These are phyloP conservation scores for Papilio helenus DNA, from an alignment of 1,140 invertebrate species.

Conservation along the genomic window DNA sequence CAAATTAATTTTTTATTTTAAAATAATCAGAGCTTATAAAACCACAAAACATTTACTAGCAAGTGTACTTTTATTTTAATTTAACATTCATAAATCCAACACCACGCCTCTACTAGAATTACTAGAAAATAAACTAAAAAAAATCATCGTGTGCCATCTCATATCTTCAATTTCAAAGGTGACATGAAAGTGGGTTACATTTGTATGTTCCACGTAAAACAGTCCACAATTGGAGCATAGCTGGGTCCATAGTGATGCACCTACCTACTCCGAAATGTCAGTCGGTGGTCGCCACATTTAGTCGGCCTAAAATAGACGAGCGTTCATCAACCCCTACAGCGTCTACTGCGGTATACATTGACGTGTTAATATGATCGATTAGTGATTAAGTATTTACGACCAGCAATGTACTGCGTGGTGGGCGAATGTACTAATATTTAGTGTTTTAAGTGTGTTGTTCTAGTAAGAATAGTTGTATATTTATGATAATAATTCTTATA, in stretches of 20 bases:
- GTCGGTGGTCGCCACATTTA: constrained; percentile 76
- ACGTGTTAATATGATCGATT: constrained; percentile 26
- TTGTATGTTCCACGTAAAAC: constrained; percentile 15
- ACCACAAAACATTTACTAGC: too few species aligned
- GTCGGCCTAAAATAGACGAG: constrained; percentile 78
- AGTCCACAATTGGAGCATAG: constrained; percentile 45
- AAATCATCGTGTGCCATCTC: background rate
- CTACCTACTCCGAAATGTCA: constrained; percentile 79
- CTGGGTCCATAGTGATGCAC: constrained; percentile 62
- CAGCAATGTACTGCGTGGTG: background rate
- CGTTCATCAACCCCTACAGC: constrained; percentile 80
- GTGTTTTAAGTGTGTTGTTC: background rate
- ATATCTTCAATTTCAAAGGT: background rate
- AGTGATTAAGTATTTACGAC: background rate
- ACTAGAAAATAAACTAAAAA: background rate
- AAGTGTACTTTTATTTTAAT: too few species aligned
- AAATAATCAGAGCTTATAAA: too few species aligned
- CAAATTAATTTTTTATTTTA: too few species aligned
- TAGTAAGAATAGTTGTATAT: background rate
- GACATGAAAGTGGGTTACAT: constrained; percentile 22
- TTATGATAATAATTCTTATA: background rate
- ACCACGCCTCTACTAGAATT: too few species aligned
- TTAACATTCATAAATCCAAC: too few species aligned
- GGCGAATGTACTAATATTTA: background rate
- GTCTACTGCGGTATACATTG: constrained; percentile 58